Evolutionary conservation across 1,140 invertebrate species (phyloP), one percentile per base, ranked within the genome.

Genomic region (Helicorthomorpha holstii): DNA sequence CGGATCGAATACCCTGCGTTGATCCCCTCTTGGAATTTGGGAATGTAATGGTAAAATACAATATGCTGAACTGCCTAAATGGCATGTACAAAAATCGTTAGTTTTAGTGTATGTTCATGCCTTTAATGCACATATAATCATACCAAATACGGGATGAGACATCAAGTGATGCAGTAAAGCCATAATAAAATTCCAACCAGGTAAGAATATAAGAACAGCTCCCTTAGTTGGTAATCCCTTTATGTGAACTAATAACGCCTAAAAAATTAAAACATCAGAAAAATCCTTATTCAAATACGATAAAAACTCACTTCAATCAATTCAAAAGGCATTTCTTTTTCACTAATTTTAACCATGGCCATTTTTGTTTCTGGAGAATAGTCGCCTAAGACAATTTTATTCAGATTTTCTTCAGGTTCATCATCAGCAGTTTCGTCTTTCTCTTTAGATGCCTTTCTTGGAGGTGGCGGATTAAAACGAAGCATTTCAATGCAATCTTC

Each of bases 161-260:
- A 81, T 79, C 7, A 96, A 69, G 63, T 85, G 81, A 64, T 83
- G 83, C 79, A 93, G 82, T 3, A 96, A 66, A 0, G 86, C 81
- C 68, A 93, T 94, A 53, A 96, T 96, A 0, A 94, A 64, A 67
- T 89, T 92, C 89, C 89, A 94, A 0, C 92, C 92, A 4, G 91
- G 90, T 0, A 97, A 68, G 65, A 97, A 97, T 1, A 96, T 73
- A 0, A 97, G 66, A 3, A 96, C 80, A 0, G 92, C 89, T 1
- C 91, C 92, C 1, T 79, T 77, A 21, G 80, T 73, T 34, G 76
- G 69, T 49, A 85, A 73, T 0, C 66, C 65, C 56, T 79, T 79
- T 41, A 95, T 87, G 60, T 93, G 80, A 16, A 70, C 62, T 2
- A 95, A 66, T 0, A 96, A 63, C 0, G 80, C 71, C 72, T 73